A percentile compares a stretch with the other conserved stretches of the same genome.
Conservation (phyloP, 2,888 invertebrate genomes). For the Drosophila phalerata region DNA sequence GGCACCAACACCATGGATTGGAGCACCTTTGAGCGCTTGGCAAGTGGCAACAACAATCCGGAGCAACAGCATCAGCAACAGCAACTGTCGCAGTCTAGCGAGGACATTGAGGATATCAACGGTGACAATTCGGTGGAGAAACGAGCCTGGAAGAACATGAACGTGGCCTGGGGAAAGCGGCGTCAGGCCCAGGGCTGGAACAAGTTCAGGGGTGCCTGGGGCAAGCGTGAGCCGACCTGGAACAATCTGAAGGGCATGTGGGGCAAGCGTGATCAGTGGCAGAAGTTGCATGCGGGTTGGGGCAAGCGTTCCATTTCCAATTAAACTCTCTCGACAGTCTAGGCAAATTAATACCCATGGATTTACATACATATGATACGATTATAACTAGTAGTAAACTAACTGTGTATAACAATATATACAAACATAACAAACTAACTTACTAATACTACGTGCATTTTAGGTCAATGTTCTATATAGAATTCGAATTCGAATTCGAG, state of each 20-base stretch:
- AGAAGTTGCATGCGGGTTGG: conserved; percentile 85
- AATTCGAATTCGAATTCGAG: too few relatives aligned
- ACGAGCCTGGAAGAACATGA: conserved; percentile 89
- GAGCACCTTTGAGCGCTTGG: conserved; percentile 75
- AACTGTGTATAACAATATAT: conserved; percentile 46
- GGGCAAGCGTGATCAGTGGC: conserved; percentile 89
- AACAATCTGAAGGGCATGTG: conserved; percentile 92
- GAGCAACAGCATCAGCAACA: conserved; percentile 31
- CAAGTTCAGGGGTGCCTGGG: conserved; percentile 89
- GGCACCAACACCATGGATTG: conserved; percentile 71
- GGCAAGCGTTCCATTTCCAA: conserved; percentile 83
- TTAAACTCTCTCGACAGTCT: conserved; percentile 46
- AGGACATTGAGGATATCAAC: conserved; percentile 55
- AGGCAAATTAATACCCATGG: conserved; percentile 32
- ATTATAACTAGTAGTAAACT: conserved; percentile 41
- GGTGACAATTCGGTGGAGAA: conserved; percentile 86
- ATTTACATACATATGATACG: conserved; percentile 35
- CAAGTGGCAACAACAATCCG: conserved; percentile 43
- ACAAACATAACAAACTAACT: conserved; percentile 15
- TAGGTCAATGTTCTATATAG: conserved; percentile 36
- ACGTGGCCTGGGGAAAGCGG: conserved; percentile 92
- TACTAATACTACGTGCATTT: conserved; percentile 34
- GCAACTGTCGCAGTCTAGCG: conserved; percentile 50
- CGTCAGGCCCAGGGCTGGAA: conserved; percentile 87
- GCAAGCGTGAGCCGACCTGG: conserved; percentile 92